A percentile compares a stretch with the other conserved stretches of the same genome.
phyloP scores from a whole-genome alignment of 1,140 invertebrate species.

The Pseudomyrmex gracilis region DNA sequence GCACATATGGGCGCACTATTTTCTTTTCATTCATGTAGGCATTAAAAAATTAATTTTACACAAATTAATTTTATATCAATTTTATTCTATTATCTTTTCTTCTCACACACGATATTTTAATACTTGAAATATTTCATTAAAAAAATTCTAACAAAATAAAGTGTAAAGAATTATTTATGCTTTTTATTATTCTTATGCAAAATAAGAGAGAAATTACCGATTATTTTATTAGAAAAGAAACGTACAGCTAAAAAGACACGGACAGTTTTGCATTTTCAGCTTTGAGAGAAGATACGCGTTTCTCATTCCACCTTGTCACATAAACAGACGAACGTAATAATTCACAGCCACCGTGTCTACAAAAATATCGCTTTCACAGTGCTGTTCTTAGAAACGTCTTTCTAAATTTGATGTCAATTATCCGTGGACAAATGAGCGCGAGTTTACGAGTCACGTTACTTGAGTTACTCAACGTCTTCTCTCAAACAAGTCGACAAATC shows the following conservation, averaged over 20 bases:
- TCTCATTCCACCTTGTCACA: constrained; percentile 46
- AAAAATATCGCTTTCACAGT: constrained; percentile 35
- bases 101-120: neutral
- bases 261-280: constrained; percentile 20
- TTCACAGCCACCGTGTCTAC: constrained; percentile 40
- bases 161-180: neutral
- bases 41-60: too few species aligned
- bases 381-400: constrained; percentile 35
- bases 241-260: neutral
- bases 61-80: neutral
- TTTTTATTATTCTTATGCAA: neutral
- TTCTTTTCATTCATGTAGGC: constrained; percentile 4
- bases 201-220: neutral
- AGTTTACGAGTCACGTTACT: constrained; percentile 25
- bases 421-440: constrained; percentile 49
- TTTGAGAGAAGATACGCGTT: neutral
- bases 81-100: constrained; percentile 14
- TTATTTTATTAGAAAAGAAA: neutral
- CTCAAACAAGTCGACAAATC: neutral
- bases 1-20: neutral
- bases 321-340: constrained; percentile 58
- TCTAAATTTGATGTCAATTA: constrained; percentile 56
- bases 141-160: neutral
- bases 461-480: constrained; percentile 16
- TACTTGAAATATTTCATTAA: neutral